Percentiles rank a stretch among this genome's conserved stretches.
Evolutionary conservation across 2,888 invertebrate genomes (phyloP).

Genomic region (Sceliomorpha sp.): DNA sequence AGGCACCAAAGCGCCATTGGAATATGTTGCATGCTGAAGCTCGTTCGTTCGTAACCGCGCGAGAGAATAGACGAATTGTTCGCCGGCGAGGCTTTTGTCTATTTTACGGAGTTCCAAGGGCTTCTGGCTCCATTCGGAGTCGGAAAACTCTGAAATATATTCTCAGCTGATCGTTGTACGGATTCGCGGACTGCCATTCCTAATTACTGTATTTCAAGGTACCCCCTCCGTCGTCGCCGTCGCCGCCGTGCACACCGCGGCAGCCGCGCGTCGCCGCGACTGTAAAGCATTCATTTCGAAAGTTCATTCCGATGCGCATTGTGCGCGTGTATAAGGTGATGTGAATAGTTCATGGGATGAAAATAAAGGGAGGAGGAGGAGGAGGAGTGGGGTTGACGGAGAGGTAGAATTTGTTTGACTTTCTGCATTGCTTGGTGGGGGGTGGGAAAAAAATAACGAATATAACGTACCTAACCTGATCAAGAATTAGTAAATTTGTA

Average conservation of each 20-base stretch:
- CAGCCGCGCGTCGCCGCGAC: conserved; percentile 29
- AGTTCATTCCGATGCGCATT: conserved; percentile 56
- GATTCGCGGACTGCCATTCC: conserved; percentile 73
- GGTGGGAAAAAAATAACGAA: too few relatives aligned
- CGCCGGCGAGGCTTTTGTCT: conserved; percentile 77
- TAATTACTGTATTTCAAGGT: conserved; percentile 75
- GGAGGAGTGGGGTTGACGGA: too few relatives aligned
- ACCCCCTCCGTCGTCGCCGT: conserved; percentile 45
- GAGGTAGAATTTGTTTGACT: conserved; percentile 34
- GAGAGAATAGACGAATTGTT: conserved; percentile 77
- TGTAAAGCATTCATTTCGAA: conserved; percentile 56
- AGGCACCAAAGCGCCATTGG: conserved; percentile 60
- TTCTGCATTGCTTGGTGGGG: too few relatives aligned
- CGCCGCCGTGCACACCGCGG: too few relatives aligned
- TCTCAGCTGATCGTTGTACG: conserved; percentile 73
- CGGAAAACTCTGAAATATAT: conserved; percentile 77
- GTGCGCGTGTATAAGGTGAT: conserved; percentile 41
- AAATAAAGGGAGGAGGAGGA: conserved; percentile 26
- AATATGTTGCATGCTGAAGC: conserved; percentile 73
- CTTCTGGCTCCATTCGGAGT: conserved; percentile 70
- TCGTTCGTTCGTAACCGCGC: conserved; percentile 74
- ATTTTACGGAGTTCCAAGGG: conserved; percentile 78
- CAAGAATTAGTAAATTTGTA: too few relatives aligned
- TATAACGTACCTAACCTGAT: too few relatives aligned
- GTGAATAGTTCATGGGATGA: conserved; percentile 31